Evolutionary conservation across 2,888 invertebrate species (phyloP), one percentile per base, ranked within the genome.

Genomic region (Sialis lutaria): DNA sequence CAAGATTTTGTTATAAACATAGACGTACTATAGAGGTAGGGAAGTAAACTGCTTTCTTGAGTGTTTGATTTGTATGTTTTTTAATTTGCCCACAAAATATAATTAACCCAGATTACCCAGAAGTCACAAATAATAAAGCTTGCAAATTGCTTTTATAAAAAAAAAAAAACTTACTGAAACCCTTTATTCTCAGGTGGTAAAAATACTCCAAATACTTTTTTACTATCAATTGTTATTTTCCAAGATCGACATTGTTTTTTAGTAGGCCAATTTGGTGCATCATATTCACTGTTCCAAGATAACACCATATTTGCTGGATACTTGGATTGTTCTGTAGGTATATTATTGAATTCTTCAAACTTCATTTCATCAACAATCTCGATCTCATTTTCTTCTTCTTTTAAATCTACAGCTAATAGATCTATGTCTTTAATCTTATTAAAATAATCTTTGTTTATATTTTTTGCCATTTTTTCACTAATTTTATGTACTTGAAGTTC

Each of bases 121-220:
- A 22, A 22, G 22, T 22, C 22, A 22, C 22, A 22, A 22, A 4
- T 22, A 2, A 2, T 22, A 22, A 22, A 22, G 22, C 22, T 22
- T 22, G 22, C 22, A 22, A 22, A 22, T 22, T 2, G 4, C 22
- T 22, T 22, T 22, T 22, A 22, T 22, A 22, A 22, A 22, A 22
- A 45, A 4, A 45, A 13, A 30, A 42, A 48, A 53, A 64, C 71
- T 69, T 66, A 83, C 82, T 74, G 73, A 60, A 77, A 77, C 48
- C 85, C 86, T 60, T 84, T 85, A 61, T 84, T 82, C 61, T 84
- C 82, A 47, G 82, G 79, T 0, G 83, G 77, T 55, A 86, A 63
- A 64, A 81, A 82, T 10, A 80, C 70, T 9, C 79, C 78, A 45
- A 79, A 72, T 52, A 81, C 65, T 51, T 73, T 62, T 56, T 74